Base-by-base conservation (phyloP, 1,140 invertebrate genomes). In the Drosophila dunni region DNA sequence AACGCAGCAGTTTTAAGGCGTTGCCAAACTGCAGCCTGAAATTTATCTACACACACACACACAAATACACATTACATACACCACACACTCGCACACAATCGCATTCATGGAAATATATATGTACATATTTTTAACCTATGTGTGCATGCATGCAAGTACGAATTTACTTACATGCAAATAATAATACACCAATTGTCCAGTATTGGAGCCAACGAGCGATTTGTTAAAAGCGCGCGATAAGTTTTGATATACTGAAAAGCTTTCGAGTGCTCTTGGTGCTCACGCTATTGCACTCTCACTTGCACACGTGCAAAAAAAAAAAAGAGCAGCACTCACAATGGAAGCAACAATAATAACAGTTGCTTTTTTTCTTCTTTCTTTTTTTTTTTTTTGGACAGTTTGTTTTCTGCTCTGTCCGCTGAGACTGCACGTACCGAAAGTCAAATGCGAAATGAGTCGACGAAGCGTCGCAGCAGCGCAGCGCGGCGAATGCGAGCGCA, bases 391-490 rank as follows among this genome's bases (percentile, higher is more conserved):
- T 44, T 64, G 38, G 46, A 66, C 36, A 66, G 20, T 63, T 24
- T 58, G 13, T 33, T 42, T 60, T 54, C 53, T 60, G 58, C 34
- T 51, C 51, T 45, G 33, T 65, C 45, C 56, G 74, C 65, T 48
- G 66, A 29, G 24, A 81, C 75, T 81, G 70, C 69, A 81, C 79
- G 65, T 81, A 71, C 65, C 78, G 66, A 82, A 78, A 81, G 79
- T 78, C 66, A 67, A 78, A 82, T 78, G 75, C 70, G 58, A 81
- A 82, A 78, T 83, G 76, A 76, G 60, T 15, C 42, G 48, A 51
- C 50, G 51, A 38, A 34, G 67, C 60, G 42, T 46, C 68, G 62
- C 53, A 15, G 62, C 53, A 15, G 61, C 38, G 64, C 60, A 71
- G 67, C 58, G 67, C 67, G 62, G 54, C 67, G 50, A 74, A 66